Percentiles rank a stretch among this genome's conserved stretches.
Conservation (phyloP, 2,113 vertebrate species). For the Rhineura floridana region DNA sequence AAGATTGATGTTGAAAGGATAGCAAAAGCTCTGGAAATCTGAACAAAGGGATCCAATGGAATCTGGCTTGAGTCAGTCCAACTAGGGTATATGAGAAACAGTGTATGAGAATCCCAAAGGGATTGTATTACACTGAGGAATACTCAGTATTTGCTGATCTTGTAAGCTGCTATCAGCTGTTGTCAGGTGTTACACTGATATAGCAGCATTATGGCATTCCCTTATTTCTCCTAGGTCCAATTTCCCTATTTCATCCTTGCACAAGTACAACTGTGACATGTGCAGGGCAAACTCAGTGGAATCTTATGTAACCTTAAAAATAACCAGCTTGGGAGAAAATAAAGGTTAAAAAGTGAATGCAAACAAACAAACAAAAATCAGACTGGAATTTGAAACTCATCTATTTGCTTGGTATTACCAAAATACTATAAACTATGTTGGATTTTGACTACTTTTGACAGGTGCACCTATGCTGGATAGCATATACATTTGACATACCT, state of each 20-base stretch:
- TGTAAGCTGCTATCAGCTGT: background rate
- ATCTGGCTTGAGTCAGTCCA: background rate
- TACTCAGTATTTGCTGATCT: background rate
- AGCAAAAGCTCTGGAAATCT: background rate
- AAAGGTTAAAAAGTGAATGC: background rate
- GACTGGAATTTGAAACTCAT: background rate
- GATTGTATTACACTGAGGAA: background rate
- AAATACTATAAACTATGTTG: background rate
- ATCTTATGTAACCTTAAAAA: background rate
- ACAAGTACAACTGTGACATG: background rate
- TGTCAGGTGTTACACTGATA: background rate
- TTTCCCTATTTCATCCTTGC: background rate
- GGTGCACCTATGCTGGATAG: background rate
- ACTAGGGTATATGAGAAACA: background rate
- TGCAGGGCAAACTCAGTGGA: background rate
- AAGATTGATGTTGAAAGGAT: background rate
- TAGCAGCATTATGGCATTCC: background rate
- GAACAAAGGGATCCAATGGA: background rate
- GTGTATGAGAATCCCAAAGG: background rate
- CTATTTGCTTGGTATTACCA: background rate
- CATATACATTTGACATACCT: background rate
- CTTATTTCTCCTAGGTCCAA: background rate
- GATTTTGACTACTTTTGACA: conserved; percentile 19
- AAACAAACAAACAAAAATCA: background rate
- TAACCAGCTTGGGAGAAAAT: background rate